These are phyloP conservation scores for Andrena fulva DNA, from an alignment of 2,888 invertebrate genomes.

Conservation along the genomic window DNA sequence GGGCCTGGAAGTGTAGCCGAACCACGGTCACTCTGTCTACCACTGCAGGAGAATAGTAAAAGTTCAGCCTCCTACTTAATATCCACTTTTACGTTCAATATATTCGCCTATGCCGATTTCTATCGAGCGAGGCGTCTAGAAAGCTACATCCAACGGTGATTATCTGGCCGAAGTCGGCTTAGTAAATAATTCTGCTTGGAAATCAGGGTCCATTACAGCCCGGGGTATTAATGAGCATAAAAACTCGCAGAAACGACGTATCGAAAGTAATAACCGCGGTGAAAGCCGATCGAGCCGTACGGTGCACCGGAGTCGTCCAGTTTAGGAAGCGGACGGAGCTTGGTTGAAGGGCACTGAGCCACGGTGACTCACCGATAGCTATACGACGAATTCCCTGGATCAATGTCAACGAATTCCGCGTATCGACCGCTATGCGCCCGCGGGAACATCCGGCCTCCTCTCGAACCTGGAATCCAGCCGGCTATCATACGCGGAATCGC, in stretches of 20 bases:
- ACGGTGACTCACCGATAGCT: constrained; percentile 68
- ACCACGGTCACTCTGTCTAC: no score
- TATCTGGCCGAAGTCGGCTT: not conserved
- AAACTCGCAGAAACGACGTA: no score
- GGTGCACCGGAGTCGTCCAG: constrained; percentile 37
- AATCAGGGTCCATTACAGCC: not conserved
- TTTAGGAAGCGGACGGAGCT: constrained; percentile 57
- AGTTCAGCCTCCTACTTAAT: not conserved
- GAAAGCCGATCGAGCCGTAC: constrained; percentile 13
- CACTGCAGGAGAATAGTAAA: not conserved
- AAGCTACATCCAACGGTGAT: not conserved
- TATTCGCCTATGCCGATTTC: not conserved
- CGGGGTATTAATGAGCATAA: not conserved
- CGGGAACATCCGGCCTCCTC: constrained; percentile 38
- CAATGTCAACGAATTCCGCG: constrained; percentile 69
- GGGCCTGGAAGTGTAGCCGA: no score
- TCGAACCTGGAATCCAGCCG: constrained; percentile 35
- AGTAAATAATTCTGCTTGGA: constrained; percentile 30
- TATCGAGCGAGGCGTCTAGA: not conserved
- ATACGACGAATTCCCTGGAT: constrained; percentile 62
- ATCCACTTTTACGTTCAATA: not conserved
- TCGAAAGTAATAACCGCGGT: constrained; percentile 8
- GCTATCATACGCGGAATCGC: not conserved
- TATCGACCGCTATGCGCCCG: constrained; percentile 53
- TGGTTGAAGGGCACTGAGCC: constrained; percentile 69